Conservation (phyloP, 2,797 vertebrate genomes). For the Pseudochaenichthys georgianus region DNA sequence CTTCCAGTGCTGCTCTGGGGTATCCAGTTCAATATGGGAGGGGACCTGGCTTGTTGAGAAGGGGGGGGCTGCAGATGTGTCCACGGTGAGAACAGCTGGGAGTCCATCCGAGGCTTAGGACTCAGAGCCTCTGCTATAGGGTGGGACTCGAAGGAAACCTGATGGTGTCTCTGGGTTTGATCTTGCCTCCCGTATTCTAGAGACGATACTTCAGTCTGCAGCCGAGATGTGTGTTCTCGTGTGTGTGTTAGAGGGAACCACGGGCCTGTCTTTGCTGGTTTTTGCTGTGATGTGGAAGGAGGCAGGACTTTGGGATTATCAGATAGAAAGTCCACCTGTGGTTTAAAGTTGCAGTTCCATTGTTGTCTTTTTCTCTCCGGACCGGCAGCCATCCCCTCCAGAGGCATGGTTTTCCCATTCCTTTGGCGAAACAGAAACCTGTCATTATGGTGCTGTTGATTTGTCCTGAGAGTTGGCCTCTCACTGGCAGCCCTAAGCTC, state of each 20-base stretch:
- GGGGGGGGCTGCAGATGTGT: constrained; percentile 1
- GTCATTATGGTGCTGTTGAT: not conserved
- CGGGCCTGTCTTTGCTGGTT: not conserved
- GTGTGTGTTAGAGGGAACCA: constrained; percentile 2
- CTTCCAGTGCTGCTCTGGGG: constrained; percentile 31
- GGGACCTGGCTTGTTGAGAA: constrained; percentile 31
- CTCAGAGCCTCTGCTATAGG: not conserved
- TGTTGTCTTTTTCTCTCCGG: constrained; percentile 28
- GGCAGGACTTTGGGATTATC: constrained; percentile 11
- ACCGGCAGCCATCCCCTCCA: constrained; percentile 1
- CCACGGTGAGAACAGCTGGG: not conserved
- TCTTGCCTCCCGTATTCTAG: constrained; percentile 20
- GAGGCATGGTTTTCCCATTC: constrained; percentile 19
- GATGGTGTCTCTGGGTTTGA: constrained; percentile 5
- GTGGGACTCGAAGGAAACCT: not conserved
- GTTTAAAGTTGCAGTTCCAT: constrained; percentile 18
- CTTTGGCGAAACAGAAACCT: constrained; percentile 32
- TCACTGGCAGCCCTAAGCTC: not conserved
- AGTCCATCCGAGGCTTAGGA: constrained; percentile 24
- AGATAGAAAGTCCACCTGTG: constrained; percentile 20
- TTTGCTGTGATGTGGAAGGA: constrained; percentile 22
- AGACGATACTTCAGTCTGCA: constrained; percentile 12
- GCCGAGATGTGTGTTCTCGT: constrained; percentile 1
- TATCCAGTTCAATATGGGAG: constrained; percentile 46
- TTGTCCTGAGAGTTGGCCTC: constrained; percentile 5